Percentiles rank a stretch among this genome's conserved stretches.
phyloP scores from a whole-genome alignment of 2,113 vertebrate genomes.

The Strix uralensis region DNA sequence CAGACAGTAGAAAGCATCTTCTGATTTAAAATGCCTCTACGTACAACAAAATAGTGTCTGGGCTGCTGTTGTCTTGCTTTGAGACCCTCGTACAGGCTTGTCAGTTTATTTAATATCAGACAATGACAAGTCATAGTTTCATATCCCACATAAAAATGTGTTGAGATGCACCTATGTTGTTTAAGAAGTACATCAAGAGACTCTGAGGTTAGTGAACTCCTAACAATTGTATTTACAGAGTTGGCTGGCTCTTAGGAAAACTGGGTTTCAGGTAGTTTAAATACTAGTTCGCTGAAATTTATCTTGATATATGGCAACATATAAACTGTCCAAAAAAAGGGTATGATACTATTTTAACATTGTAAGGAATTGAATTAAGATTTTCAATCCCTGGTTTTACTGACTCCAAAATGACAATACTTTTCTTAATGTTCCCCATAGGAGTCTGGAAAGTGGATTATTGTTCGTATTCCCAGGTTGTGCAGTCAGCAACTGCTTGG shows the following conservation, averaged over 20 bases:
- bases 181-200: not conserved
- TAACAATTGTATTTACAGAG: not conserved
- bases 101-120: not conserved
- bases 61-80: not conserved
- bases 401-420: not conserved
- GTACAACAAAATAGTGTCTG: not conserved
- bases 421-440: not conserved
- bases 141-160: not conserved
- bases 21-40: not conserved
- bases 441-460: not conserved
- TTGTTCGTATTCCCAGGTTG: not conserved
- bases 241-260: not conserved
- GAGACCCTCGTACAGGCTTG: accelerated
- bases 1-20: not conserved
- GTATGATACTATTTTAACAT: not conserved
- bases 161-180: not conserved
- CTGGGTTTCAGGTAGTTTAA: not conserved
- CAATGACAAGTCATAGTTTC: not conserved
- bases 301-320: not conserved
- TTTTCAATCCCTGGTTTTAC: not conserved
- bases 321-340: not conserved
- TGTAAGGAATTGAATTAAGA: not conserved
- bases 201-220: not conserved
- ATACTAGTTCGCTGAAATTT: not conserved
- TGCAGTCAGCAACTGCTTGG: not conserved